Evolutionary conservation across 1,140 invertebrate species (phyloP), one percentile per base, ranked within the genome.

Genomic region (Cotesia glomerata): DNA sequence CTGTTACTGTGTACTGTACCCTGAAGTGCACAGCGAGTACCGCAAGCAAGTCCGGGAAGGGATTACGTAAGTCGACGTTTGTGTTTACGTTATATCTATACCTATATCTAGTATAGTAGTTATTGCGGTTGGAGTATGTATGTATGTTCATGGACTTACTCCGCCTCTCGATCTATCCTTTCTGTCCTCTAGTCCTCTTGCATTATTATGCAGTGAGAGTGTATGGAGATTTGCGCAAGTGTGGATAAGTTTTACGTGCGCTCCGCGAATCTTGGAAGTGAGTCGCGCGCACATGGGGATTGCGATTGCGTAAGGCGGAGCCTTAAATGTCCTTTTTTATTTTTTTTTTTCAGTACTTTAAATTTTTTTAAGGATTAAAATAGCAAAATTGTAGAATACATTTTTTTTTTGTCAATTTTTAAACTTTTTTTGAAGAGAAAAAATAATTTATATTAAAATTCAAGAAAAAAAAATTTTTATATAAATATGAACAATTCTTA

Each of bases 11-110:
- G 36, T 49, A 69, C 54, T 70, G 26, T 26, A 26, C 26, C 26
- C 26, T 26, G 26, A 26, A 26, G 26, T 26, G 26, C 26, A 26
- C 26, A 26, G 26, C 26, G 39, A 45, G 39, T 45, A 45, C 39
- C 39, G 39, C 39, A 45, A 11, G 39, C 5, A 58, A 59, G 67
- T 69, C 67, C 67, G 67, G 67, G 67, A 69, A 63, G 56, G 56
- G 36, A 69, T 69, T 69, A 59, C 67, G 67, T 69, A 69, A 69
- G 56, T 34, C 26, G 11, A 32, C 59, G 32, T 54, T 26, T 26
- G 26, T 26, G 26, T 26, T 26, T 26, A n/a, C n/a, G n/a, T n/a
- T 51, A 32, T 35, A 36, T 54, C 11, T 52, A 34, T 5, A 52
- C 51, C 35, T 58, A 58, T 8, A 68, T 49, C 8, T 11, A 16